A percentile compares a stretch with the other conserved stretches of the same genome.
Conservation (phyloP, 2,797 vertebrate genomes). For the Fundulus diaphanus region DNA sequence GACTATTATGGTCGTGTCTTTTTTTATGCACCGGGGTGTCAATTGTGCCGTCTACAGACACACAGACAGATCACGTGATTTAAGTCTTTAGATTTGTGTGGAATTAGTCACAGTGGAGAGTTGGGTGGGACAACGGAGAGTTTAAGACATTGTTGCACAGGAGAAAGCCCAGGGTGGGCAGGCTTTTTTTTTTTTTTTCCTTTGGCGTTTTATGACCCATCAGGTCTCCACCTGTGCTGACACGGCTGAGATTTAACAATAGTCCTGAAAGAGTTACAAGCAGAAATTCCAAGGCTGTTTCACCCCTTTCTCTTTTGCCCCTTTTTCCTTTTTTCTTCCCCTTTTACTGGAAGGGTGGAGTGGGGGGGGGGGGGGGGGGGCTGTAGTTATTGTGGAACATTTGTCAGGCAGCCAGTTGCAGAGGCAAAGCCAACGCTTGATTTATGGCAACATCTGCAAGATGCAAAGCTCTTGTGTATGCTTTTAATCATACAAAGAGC, state of each 20-base stretch:
- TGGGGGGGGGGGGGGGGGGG: slow-evolving; percentile 66
- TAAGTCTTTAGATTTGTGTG: slow-evolving; percentile 68
- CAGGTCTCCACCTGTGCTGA: slow-evolving; percentile 86
- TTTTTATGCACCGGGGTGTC: slow-evolving; percentile 63
- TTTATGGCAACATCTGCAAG: slow-evolving; percentile 88
- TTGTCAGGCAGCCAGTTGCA: slow-evolving; percentile 87
- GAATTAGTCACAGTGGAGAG: slow-evolving; percentile 75
- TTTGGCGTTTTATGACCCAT: slow-evolving; percentile 70
- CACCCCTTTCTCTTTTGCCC: slow-evolving; percentile 47
- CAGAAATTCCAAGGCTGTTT: slow-evolving; percentile 83
- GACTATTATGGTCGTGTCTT: slow-evolving; percentile 49
- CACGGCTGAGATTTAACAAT: slow-evolving; percentile 84
- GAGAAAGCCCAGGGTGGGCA: slow-evolving; percentile 57
- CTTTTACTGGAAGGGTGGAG: slow-evolving; percentile 75
- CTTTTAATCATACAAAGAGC: slow-evolving; percentile 76
- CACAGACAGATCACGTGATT: slow-evolving; percentile 66
- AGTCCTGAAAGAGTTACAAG: slow-evolving; percentile 84
- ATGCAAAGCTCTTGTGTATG: slow-evolving; percentile 70
- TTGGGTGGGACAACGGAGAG: slow-evolving; percentile 46
- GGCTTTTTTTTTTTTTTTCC: slow-evolving; percentile 48
- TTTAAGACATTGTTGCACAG: slow-evolving; percentile 65
- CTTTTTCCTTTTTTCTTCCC: slow-evolving; percentile 30
- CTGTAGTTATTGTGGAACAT: slow-evolving; percentile 82
- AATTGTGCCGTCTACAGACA: slow-evolving; percentile 61
- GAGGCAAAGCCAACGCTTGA: slow-evolving; percentile 80